Evolutionary conservation across 2,888 invertebrate genomes (phyloP).

Genomic region (Oligia fasciuncula): DNA sequence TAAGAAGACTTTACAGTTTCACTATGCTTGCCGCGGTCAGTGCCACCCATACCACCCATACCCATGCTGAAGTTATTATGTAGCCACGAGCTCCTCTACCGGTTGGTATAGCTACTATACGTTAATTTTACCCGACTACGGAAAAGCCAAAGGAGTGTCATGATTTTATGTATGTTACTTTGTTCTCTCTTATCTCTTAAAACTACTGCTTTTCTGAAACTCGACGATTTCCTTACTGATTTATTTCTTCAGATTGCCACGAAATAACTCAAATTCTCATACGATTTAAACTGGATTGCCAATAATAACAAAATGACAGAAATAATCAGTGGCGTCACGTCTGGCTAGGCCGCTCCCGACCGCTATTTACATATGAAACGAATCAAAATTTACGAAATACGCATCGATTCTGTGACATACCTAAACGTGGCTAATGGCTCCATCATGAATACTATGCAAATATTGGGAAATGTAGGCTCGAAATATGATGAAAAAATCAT

Average conservation of each 20-base stretch:
- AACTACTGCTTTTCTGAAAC: background rate
- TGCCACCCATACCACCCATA: too few species aligned
- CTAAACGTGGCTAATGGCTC: background rate
- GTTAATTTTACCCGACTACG: background rate
- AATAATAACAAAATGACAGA: conserved; percentile 44
- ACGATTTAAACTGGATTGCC: conserved; percentile 41
- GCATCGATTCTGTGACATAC: conserved; percentile 21
- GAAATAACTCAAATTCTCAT: conserved; percentile 32
- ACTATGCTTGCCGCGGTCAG: too few species aligned
- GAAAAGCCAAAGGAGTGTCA: background rate
- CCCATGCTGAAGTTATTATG: background rate
- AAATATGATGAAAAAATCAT: background rate
- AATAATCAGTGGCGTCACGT: conserved; percentile 50
- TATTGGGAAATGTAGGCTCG: background rate
- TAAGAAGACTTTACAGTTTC: too few species aligned
- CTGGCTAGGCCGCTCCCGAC: conserved; percentile 1
- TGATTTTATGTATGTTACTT: background rate
- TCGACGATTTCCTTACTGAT: conserved; percentile 2
- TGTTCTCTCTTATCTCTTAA: background rate
- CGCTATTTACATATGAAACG: conserved; percentile 52
- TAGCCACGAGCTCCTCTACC: background rate
- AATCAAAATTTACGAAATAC: conserved; percentile 52
- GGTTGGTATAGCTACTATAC: background rate
- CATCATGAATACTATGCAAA: background rate
- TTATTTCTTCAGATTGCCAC: conserved; percentile 13